phyloP scores from a whole-genome alignment of 2,888 invertebrate genomes.

The Limenitis camilla region DNA sequence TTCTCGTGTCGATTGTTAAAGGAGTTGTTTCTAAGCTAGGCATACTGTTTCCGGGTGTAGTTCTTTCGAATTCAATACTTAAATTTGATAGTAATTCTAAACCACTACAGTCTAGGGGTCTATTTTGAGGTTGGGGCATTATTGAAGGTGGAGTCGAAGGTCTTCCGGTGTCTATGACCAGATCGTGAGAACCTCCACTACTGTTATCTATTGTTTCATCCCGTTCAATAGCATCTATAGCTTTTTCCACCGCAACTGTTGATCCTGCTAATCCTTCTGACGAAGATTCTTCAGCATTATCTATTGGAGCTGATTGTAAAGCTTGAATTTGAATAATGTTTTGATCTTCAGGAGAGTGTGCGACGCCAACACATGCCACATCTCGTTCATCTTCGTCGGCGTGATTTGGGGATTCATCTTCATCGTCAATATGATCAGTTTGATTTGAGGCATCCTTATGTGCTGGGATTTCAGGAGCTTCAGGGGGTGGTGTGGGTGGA shows the following conservation, averaged over 20 bases:
- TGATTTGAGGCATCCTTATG: conserved; percentile 87
- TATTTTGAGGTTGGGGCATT: conserved; percentile 27
- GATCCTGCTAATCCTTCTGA: conserved; percentile 49
- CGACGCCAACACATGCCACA: conserved; percentile 63
- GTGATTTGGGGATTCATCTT: conserved; percentile 74
- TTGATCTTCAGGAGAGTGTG: conserved; percentile 59
- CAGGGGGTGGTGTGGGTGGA: conserved; percentile 67
- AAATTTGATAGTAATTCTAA: conserved; percentile 84
- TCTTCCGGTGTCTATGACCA: conserved; percentile 64
- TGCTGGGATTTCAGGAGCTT: conserved; percentile 76
- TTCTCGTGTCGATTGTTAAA: conserved; percentile 59
- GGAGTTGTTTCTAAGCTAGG: conserved; percentile 48
- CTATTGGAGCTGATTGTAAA: conserved; percentile 41
- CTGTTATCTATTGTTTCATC: conserved; percentile 56
- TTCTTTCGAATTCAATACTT: conserved; percentile 84
- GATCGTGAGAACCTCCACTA: conserved; percentile 60
- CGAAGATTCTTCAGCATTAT: conserved; percentile 61
- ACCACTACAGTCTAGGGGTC: conserved; percentile 81
- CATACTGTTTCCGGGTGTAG: conserved; percentile 53
- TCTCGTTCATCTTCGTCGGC: conserved; percentile 65
- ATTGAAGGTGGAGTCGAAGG: conserved; percentile 36
- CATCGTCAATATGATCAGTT: conserved; percentile 84
- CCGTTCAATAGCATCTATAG: conserved; percentile 59
- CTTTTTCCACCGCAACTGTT: conserved; percentile 55
- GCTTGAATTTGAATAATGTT: conserved; percentile 34